These are phyloP conservation scores for Anoplopoma fimbria DNA, from an alignment of 2,113 vertebrate species.

Conservation along the genomic window DNA sequence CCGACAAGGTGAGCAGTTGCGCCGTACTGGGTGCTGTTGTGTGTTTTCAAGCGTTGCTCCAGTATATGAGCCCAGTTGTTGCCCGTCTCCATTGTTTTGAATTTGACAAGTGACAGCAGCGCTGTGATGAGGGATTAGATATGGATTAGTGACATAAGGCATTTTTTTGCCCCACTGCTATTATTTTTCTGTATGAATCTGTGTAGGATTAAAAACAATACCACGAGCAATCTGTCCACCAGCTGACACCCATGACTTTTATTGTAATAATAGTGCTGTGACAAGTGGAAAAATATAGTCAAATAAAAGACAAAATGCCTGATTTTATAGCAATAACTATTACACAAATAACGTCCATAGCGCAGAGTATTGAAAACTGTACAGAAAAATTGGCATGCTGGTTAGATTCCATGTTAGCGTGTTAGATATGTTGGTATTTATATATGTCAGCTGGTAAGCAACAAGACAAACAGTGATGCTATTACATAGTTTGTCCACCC, in stretches of 20 bases:
- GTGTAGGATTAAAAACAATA: conserved; percentile 73
- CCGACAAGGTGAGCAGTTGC: conserved; percentile 15
- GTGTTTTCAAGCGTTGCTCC: not conserved
- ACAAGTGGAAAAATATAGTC: not conserved
- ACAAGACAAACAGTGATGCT: not conserved
- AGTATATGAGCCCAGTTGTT: not conserved
- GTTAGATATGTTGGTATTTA: not conserved
- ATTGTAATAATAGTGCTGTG: not conserved
- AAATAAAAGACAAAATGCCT: not conserved
- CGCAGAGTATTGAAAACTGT: not conserved
- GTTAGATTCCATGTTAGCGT: not conserved
- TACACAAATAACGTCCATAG: not conserved
- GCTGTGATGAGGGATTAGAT: conserved; percentile 69
- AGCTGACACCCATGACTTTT: conserved; percentile 61
- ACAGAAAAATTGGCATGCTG: not conserved
- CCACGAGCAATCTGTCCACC: conserved; percentile 70
- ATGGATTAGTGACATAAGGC: conserved; percentile 74
- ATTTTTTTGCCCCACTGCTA: conserved; percentile 64
- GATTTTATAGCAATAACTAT: not conserved
- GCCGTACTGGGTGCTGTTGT: not conserved
- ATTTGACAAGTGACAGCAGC: conserved; percentile 51
- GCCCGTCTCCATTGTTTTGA: conserved; percentile 53
- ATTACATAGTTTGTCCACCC: not conserved
- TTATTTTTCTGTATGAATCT: conserved; percentile 71
- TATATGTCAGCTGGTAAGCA: not conserved